Base-by-base conservation (phyloP, 2,797 vertebrate genomes). In the Cacajao melanocephalus region DNA sequence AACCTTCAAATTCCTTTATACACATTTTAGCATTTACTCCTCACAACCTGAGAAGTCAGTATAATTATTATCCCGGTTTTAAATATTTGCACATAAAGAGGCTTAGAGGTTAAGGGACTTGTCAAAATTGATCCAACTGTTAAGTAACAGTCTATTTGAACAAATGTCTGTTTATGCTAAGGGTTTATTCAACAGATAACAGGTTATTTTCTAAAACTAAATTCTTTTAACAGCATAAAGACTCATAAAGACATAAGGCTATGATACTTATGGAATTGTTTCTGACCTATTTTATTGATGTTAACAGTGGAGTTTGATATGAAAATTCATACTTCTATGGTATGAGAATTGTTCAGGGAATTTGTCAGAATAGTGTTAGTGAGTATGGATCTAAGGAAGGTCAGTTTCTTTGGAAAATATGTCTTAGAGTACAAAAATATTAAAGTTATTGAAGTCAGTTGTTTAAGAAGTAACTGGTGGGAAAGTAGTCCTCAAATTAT, bases 391-490 rank as follows among this genome's bases (percentile, higher is more conserved):
- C 4, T 83, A 57, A 87, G 10, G 8, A 92, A 92, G 20, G 4
- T 36, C 85, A 70, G 78, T 82, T 87, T 75, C 15, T 89, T 79
- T 58, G 84, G 41, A 88, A 80, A 90, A 72, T 61, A 14, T 19
- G 50, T 76, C 46, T 79, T 55, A 81, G 26, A 39, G 9, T 50
- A 82, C 15, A 90, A 41, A 84, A 84, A 96, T 67, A 9, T n/a
- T n/a, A 67, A 64, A 64, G 30, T 70, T 55, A 92, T 50, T 57
- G 76, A 2, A 78, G 41, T 82, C 39, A 4, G 7, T 24, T 94
- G 41, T 75, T 94, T 57, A 96, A 93, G 44, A 96, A 96, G 20
- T 78, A 85, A 41, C 57, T 52, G 13, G 4, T 55, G n/a, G 58
- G n/a, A 90, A 93, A 33, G 61, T 15, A 44, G 19, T 92, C 24